Evolutionary conservation across 2,797 vertebrate species (phyloP).

Genomic region (Betta splendens): DNA sequence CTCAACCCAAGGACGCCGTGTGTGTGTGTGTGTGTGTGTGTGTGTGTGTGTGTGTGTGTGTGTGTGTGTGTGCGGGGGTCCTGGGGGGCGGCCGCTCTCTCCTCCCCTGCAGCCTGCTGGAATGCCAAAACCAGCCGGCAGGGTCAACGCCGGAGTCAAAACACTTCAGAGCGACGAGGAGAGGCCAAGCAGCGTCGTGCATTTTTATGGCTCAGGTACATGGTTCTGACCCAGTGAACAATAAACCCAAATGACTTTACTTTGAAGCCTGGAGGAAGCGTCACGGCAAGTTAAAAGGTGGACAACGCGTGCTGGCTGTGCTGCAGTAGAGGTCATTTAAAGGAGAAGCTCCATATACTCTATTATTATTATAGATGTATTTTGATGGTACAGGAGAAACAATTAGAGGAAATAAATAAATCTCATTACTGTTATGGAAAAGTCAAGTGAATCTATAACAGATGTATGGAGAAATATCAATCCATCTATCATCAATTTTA

Average conservation of each 20-base stretch:
- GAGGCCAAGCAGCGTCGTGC: constrained; percentile 64
- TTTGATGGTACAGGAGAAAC: too few species aligned
- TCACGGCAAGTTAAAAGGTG: constrained; percentile 47
- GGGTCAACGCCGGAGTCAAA: constrained; percentile 78
- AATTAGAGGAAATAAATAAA: too few species aligned
- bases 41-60: constrained; percentile 17
- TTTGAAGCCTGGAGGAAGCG: constrained; percentile 40
- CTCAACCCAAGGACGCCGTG: constrained; percentile 74
- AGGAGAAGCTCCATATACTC: constrained; percentile 16
- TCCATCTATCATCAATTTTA: too few species aligned
- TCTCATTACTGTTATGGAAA: too few species aligned
- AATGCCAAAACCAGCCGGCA: constrained; percentile 84
- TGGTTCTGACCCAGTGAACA: constrained; percentile 52
- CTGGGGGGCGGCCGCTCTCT: constrained; percentile 60
- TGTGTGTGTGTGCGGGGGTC: constrained; percentile 34
- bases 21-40: constrained; percentile 19
- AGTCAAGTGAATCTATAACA: too few species aligned
- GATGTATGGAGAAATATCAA: too few species aligned
- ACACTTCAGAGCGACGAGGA: constrained; percentile 77
- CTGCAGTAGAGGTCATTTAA: constrained; percentile 34
- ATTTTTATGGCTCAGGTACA: constrained; percentile 68
- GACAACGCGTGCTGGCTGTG: constrained; percentile 34
- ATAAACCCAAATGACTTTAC: constrained; percentile 47
- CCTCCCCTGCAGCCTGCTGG: constrained; percentile 77
- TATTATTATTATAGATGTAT: too few species aligned